Evolutionary conservation across 2,797 vertebrate genomes (phyloP), one percentile per base, ranked within the genome.

Genomic region (Kryptopterus vitreolus): DNA sequence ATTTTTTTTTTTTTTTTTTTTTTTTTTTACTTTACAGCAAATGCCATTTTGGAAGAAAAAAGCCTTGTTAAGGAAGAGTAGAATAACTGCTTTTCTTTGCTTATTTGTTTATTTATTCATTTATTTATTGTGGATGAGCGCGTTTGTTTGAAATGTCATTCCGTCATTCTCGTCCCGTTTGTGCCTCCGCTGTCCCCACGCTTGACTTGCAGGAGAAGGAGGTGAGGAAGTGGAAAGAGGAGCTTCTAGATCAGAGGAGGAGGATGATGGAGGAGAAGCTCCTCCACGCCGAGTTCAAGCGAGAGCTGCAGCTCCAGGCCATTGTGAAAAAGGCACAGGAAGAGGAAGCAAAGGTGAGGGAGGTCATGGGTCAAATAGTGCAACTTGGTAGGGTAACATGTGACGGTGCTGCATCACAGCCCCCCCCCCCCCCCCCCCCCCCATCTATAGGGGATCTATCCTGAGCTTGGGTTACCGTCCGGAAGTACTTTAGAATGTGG

Each of bases 311-410:
- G 78, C 94, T 99, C 20, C 98, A 99, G 86, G 98, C 98, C 18
- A 99, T 99, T 77, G 97, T 99, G 84, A 99, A 99, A 88, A 99
- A 99, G 89, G 98, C 98, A 4, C 98, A 99, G 86, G 98, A 97
- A 86, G 98, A 99, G 86, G 98, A 99, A 86, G 98, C 97, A 43
- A 99, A 99, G 94, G 98, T 98, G 55, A 76, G 16, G n/a, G 35
- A 22, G 16, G 53, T n/a, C 52, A 29, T n/a, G 26, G n/a, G 35
- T 11, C 8, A 18, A 43, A 26, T 74, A 46, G n/a, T 0, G 15
- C 59, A n/a, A 5, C 35, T 46, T 18, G 13, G 52, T 16, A 38
- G 31, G 53, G 16, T 33, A 65, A 2, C 68, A 53, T 52, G 11
- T 38, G 11, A 53, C 16, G 8, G 6, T 69, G 3, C 66, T 50